Evolutionary conservation across 2,888 invertebrate species (phyloP).

Genomic region (Aporophyla lueneburgensis): DNA sequence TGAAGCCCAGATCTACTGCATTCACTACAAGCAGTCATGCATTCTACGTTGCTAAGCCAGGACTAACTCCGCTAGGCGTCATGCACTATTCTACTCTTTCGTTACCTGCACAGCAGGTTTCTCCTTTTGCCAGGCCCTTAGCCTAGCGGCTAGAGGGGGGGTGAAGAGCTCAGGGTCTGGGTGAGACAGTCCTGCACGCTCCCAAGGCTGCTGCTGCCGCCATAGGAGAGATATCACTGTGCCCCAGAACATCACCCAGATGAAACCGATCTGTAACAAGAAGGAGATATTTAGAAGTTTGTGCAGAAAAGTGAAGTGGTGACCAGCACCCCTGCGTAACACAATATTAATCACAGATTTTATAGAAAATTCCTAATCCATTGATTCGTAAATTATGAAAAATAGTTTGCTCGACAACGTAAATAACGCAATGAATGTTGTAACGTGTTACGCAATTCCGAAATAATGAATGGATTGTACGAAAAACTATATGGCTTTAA

Average conservation of each 20-base stretch:
- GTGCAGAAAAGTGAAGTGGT: too few species aligned
- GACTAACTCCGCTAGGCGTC: constrained; percentile 19
- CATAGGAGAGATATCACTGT: constrained; percentile 79
- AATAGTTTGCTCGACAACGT: too few species aligned
- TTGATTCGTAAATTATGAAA: too few species aligned
- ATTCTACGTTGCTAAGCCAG: constrained; percentile 7
- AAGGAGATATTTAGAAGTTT: background rate
- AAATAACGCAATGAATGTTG: too few species aligned
- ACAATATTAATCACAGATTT: too few species aligned
- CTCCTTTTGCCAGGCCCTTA: constrained; percentile 70
- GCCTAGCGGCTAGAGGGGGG: constrained; percentile 79
- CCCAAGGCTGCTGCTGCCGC: constrained; percentile 85
- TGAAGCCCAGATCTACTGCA: background rate
- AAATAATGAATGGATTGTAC: too few species aligned
- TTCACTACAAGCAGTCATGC: constrained; percentile 46
- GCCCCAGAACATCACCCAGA: constrained; percentile 82
- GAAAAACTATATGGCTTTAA: too few species aligned
- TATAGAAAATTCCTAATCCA: too few species aligned
- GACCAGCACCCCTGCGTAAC: too few species aligned
- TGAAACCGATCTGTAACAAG: constrained; percentile 80
- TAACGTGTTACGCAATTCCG: too few species aligned
- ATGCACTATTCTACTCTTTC: constrained; percentile 51
- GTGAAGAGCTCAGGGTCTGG: constrained; percentile 87
- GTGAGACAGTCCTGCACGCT: constrained; percentile 73
- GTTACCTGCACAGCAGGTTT: constrained; percentile 79